A percentile compares a stretch with the other conserved stretches of the same genome.
Conservation (phyloP, 2,113 vertebrate species). For the Clarias macrocephalus region DNA sequence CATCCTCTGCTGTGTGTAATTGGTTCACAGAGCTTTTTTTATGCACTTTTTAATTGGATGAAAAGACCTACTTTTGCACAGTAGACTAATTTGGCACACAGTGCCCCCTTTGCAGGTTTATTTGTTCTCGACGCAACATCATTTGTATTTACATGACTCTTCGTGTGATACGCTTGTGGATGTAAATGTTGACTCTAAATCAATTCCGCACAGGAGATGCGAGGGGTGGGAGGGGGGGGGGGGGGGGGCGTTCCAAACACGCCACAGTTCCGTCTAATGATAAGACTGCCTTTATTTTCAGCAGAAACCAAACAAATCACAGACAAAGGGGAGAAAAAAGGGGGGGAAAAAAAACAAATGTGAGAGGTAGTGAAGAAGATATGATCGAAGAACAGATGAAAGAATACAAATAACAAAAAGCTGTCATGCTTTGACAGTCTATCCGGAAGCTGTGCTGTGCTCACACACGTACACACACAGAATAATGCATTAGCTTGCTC, state of each 20-base stretch:
- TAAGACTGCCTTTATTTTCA: conserved; percentile 48
- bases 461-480: conserved; percentile 51
- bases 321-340: neutral
- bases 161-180: neutral
- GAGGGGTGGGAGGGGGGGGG: no score
- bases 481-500: conserved; percentile 61
- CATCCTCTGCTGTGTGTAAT: neutral
- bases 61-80: neutral
- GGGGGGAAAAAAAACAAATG: neutral
- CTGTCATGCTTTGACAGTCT: conserved; percentile 59
- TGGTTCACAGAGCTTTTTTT: neutral
- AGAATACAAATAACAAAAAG: conserved; percentile 65
- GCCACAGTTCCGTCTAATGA: conserved; percentile 38
- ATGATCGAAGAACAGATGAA: conserved; percentile 43
- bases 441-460: conserved; percentile 45
- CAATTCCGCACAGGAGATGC: neutral
- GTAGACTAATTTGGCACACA: neutral
- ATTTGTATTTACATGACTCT: neutral
- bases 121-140: neutral
- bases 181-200: conserved; percentile 1
- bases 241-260: neutral
- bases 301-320: conserved; percentile 57
- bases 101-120: neutral
- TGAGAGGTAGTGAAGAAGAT: conserved; percentile 33
- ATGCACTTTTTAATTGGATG: neutral